Evolutionary conservation across 1,140 invertebrate genomes (phyloP).

Genomic region (Magallana ariakensis): DNA sequence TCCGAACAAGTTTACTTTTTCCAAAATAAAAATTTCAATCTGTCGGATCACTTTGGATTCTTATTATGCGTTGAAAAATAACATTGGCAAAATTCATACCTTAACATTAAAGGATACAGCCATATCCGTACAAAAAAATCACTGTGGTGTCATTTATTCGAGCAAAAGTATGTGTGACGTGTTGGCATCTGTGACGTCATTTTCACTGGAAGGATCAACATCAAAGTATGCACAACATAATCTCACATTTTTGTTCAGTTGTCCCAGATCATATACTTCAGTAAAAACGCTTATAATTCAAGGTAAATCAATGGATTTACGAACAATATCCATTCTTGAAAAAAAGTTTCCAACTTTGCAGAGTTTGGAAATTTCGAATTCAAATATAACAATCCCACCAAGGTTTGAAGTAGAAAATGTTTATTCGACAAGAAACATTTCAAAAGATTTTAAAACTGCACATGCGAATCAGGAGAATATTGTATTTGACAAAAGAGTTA

Average conservation of each 20-base stretch:
- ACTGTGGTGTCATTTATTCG: not conserved
- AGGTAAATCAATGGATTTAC: not conserved
- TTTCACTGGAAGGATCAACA: not conserved
- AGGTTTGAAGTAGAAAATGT: constrained; percentile 55
- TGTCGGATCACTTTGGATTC: not conserved
- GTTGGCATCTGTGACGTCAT: not conserved
- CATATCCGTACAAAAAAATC: not conserved
- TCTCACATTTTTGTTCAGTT: not conserved
- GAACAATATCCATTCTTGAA: not conserved
- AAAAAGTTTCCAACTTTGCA: constrained; percentile 63
- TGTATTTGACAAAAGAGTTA: no score
- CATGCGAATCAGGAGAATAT: no score
- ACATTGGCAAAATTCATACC: not conserved
- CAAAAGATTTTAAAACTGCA: constrained; percentile 41
- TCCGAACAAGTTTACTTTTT: no score
- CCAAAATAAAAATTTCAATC: not conserved
- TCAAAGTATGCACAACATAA: not conserved
- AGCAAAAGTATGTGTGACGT: not conserved
- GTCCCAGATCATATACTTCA: not conserved
- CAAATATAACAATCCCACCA: constrained; percentile 56
- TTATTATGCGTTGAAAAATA: not conserved
- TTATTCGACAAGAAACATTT: constrained; percentile 54
- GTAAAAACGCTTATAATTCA: not conserved
- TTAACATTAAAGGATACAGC: not conserved
- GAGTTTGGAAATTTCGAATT: constrained; percentile 61